phyloP scores from a whole-genome alignment of 2,797 vertebrate species.

The Oreonectes daqikongensis region DNA sequence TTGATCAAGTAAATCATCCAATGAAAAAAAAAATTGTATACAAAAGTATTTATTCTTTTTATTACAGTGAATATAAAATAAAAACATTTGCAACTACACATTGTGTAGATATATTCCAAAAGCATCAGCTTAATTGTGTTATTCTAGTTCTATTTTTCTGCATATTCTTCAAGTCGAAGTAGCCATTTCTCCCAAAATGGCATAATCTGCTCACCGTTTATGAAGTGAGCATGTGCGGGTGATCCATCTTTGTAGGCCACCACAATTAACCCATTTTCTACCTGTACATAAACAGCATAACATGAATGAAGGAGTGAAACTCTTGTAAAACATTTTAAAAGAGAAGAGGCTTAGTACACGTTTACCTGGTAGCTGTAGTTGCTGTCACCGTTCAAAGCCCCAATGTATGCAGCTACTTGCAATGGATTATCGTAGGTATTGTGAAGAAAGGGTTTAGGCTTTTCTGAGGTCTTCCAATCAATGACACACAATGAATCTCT shows the following conservation, averaged over 20 bases:
- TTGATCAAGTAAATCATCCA: not conserved
- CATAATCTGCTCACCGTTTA: constrained; percentile 78
- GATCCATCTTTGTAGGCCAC: constrained; percentile 94
- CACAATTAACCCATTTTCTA: constrained; percentile 89
- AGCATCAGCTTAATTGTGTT: not conserved
- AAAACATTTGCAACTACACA: constrained; percentile 11
- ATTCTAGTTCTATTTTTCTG: constrained; percentile 62
- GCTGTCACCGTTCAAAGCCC: constrained; percentile 87
- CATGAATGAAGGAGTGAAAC: constrained; percentile 1
- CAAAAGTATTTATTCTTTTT: not conserved
- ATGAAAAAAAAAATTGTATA: not conserved
- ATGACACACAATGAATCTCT: constrained; percentile 88
- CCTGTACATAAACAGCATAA: constrained; percentile 70
- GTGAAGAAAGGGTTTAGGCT: constrained; percentile 84
- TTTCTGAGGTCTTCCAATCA: constrained; percentile 98
- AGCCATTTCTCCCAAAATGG: constrained; percentile 91
- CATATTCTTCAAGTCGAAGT: constrained; percentile 85
- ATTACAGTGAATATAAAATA: constrained; percentile 13
- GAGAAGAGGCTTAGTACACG: constrained; percentile 15
- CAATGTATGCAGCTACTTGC: constrained; percentile 92
- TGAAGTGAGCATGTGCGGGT: constrained; percentile 86
- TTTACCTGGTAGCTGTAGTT: constrained; percentile 94
- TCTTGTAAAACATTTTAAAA: not conserved
- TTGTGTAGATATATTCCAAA: not conserved
- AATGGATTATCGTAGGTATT: constrained; percentile 95